Percentiles rank a stretch among this genome's conserved stretches.
Conservation (phyloP, 2,888 invertebrate genomes). For the Dysmachus trigonus region DNA sequence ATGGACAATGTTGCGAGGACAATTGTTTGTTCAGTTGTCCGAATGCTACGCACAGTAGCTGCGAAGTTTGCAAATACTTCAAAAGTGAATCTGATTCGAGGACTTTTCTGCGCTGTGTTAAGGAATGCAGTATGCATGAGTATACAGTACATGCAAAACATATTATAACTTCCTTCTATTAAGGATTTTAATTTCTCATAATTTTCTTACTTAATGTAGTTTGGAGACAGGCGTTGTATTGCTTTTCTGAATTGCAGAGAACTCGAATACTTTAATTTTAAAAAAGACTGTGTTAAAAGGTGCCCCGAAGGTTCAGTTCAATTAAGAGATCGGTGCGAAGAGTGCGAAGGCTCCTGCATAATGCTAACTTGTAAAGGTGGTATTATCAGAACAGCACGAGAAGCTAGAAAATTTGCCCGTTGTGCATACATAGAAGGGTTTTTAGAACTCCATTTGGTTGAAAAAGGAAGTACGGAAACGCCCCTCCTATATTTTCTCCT, state of each 20-base stretch:
- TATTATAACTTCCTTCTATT: neutral
- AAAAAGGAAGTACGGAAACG: conserved; percentile 54
- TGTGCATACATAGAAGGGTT: conserved; percentile 77
- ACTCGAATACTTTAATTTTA: conserved; percentile 52
- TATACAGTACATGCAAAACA: neutral
- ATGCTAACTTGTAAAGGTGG: conserved; percentile 64
- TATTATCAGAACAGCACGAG: conserved; percentile 67
- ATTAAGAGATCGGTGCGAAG: conserved; percentile 54
- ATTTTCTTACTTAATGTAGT: conserved; percentile 19
- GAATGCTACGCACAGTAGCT: conserved; percentile 70
- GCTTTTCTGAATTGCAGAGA: conserved; percentile 52
- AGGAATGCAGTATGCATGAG: neutral
- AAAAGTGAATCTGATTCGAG: conserved; percentile 65
- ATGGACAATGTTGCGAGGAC: conserved; percentile 53
- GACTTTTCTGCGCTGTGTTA: conserved; percentile 55
- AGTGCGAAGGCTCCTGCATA: conserved; percentile 56
- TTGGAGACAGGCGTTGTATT: conserved; percentile 54
- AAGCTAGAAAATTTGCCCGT: conserved; percentile 69
- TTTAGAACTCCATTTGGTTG: conserved; percentile 68
- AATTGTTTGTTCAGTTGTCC: conserved; percentile 51
- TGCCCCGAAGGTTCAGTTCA: conserved; percentile 70
- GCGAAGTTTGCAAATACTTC: conserved; percentile 79
- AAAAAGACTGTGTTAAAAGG: conserved; percentile 68
- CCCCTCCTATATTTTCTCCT: conserved; percentile 32
- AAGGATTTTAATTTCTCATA: neutral